Evolutionary conservation across 1,140 invertebrate genomes (phyloP), one percentile per base, ranked within the genome.

Genomic region (Dendroctonus valens): DNA sequence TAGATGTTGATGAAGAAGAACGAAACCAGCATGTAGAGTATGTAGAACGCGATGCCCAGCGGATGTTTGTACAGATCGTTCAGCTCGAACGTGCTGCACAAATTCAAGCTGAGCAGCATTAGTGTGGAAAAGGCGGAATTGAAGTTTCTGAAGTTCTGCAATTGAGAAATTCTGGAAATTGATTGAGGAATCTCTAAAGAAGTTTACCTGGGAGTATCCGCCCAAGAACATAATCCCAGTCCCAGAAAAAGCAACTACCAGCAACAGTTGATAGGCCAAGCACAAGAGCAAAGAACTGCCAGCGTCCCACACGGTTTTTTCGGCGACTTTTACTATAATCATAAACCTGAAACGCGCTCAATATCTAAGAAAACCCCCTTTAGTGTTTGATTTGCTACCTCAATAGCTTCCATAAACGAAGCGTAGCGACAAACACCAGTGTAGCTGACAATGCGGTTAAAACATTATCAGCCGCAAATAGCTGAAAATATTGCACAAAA

Each of bases 401-500:
- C 11, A 72, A 48, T 46, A 74, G 15, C 41, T 74, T 74, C 72
- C 72, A 74, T 6, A 74, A 15, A 5, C 72, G 57, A 7, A 74
- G 49, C 6, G 72, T 74, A 3, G 72, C 65, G 11, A 72, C 39
- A 58, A 69, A 71, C n/a, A 74, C 68, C 26, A 74, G 59, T 37
- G 46, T 44, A 3, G 67, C 69, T 14, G 67, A 65, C 3, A 74
- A 53, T 0, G 59, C n/a, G 7, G 65, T 68, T 7, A 74, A 60
- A 15, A 53, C 41, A 12, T 53, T 57, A 41, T 72, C 69, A 0
- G 60, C 66, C 7, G 44, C 59, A 63, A 74, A 65, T 42, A 74
- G 42, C 42, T 72, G 40, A 58, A 72, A 74, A 65, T 74, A 74
- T 41, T 68, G 67, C 39, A 74, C 48, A 58, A 72, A 72, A 51